A percentile compares a stretch with the other conserved stretches of the same genome.
Conservation (phyloP, 2,113 vertebrate species). For the Lethenteron camtschaticum region DNA sequence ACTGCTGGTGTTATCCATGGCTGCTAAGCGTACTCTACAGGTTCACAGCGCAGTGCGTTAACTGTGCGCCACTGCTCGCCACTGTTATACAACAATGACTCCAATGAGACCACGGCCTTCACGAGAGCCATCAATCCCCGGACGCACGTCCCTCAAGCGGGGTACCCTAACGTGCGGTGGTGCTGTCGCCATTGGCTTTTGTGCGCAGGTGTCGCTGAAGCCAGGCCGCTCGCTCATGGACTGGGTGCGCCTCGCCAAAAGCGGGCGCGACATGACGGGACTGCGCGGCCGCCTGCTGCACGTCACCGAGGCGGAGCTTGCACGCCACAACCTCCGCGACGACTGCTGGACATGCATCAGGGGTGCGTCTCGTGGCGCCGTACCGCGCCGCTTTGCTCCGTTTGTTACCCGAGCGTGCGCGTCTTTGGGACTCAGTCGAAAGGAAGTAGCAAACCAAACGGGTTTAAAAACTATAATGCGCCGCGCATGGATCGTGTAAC, state of each 20-base stretch:
- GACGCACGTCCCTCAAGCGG: neutral
- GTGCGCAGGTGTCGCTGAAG: slow-evolving; percentile 55
- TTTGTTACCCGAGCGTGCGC: no score
- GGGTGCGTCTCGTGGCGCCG: slow-evolving; percentile 26
- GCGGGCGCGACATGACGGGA: slow-evolving; percentile 64
- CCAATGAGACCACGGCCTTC: neutral
- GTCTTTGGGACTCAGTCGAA: no score
- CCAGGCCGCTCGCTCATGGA: slow-evolving; percentile 93
- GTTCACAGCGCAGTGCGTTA: neutral
- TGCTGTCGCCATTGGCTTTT: neutral
- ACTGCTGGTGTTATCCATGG: no score
- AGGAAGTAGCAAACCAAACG: no score
- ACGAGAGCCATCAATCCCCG: no score
- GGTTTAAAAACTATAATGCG: no score
- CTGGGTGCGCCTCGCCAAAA: slow-evolving; percentile 78
- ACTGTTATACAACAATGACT: neutral
- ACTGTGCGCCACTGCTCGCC: neutral
- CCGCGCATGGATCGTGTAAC: no score
- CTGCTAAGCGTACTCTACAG: neutral
- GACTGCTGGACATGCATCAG: slow-evolving; percentile 95
- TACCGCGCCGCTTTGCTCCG: no score
- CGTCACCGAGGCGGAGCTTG: slow-evolving; percentile 63
- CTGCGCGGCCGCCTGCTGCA: slow-evolving; percentile 55
- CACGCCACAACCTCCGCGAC: slow-evolving; percentile 47
- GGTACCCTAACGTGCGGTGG: neutral